Base-by-base conservation (phyloP, 2,888 invertebrate species). In the Caenorhabditis wallacei region DNA sequence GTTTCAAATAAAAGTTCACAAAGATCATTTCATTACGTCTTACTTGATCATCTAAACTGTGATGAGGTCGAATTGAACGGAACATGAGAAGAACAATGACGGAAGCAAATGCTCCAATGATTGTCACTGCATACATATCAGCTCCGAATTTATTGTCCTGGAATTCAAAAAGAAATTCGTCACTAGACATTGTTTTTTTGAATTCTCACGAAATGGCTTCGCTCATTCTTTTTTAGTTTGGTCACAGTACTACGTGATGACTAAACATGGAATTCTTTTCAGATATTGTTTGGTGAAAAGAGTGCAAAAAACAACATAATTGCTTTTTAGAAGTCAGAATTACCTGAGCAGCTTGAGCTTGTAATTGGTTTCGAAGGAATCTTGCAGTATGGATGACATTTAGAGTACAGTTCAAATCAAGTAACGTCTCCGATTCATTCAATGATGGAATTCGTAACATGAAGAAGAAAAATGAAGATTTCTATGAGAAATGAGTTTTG, bases 41-140 rank as follows among this genome's bases (percentile, higher is more conserved):
- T 40, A 82, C 82, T 80, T 83, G 83, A 75, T 83, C 83, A 63
- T 83, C 83, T 1, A 75, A 20, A 66, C 74, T 80, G 48, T 83
- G 72, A 59, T 75, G 71, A 20, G 83, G 83, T 54, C 75, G 63
- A 61, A 83, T 83, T 22, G 83, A 83, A 3, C 80, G 74, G 35
- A 80, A 83, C 83, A 83, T 83, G 30, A 83, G 56, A 7, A 83
- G 66, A n/a, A 83, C 76, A 20, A 83, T 83, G 61, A 83, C 76
- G 20, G 80, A 83, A 18, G 83, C 83, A 48, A 83, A 83, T n/a
- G 78, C 83, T 11, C 83, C 83, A 16, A 83, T 83, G 24, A 83
- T 83, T 30, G 83, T 80, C 59, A 83, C 70, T 22, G 83, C 80
- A 46, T 83, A 83, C 80, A 83, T 71, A 46, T 83, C 83, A 20